Evolutionary conservation across 2,888 invertebrate species (phyloP).

Genomic region (Drosophila atroscutellata): DNA sequence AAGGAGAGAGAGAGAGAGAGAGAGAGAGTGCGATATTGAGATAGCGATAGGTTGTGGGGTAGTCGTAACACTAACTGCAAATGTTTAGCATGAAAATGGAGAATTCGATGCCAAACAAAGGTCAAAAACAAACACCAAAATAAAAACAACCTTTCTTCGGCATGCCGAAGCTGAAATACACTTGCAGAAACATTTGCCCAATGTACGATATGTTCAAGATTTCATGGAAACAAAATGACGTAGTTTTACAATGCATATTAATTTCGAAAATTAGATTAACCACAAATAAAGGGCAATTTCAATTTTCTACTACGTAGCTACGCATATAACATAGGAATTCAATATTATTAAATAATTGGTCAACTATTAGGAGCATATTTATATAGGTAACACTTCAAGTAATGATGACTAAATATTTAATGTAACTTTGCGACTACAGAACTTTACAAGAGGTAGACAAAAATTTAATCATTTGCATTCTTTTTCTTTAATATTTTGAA

Average conservation of each 20-base stretch:
- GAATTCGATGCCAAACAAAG: conserved; percentile 63
- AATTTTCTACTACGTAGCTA: too few species aligned
- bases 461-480: background rate
- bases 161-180: conserved; percentile 13
- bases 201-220: background rate
- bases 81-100: conserved; percentile 79
- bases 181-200: conserved; percentile 6
- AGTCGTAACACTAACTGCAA: conserved; percentile 39
- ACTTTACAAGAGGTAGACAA: background rate
- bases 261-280: background rate
- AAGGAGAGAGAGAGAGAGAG: conserved; percentile 6
- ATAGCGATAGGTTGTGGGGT: background rate
- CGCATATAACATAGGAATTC: background rate
- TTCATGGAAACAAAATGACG: background rate
- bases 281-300: too few species aligned
- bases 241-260: background rate
- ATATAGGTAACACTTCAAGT: background rate
- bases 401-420: background rate
- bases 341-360: background rate
- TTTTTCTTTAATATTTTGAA: background rate
- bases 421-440: background rate
- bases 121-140: conserved; percentile 44
- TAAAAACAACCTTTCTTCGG: background rate
- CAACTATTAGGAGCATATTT: background rate
- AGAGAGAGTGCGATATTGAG: background rate